Evolutionary conservation across 2,888 invertebrate species (phyloP).

Genomic region (Anaspis maculata): DNA sequence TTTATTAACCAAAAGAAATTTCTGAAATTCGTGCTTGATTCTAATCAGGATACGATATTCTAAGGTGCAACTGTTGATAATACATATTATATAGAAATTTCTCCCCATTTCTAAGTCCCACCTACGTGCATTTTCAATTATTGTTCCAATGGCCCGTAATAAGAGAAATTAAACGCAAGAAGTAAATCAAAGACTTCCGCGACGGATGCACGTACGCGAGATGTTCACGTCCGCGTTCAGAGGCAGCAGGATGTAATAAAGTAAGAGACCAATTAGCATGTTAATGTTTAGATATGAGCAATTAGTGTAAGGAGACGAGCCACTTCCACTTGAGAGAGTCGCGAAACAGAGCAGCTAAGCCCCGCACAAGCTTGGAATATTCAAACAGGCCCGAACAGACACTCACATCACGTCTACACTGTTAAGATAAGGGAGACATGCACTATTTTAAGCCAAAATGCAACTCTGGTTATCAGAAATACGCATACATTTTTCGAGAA

Average conservation of each 20-base stretch:
- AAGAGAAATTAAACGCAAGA: neutral
- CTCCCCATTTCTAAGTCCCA: no score
- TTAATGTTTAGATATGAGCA: conserved; percentile 42
- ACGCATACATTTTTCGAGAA: no score
- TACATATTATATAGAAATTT: no score
- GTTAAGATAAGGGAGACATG: conserved; percentile 37
- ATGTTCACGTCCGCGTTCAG: conserved; percentile 28
- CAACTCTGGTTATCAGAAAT: no score
- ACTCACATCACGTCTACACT: conserved; percentile 41
- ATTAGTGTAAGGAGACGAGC: conserved; percentile 39
- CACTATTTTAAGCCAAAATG: conserved; percentile 1
- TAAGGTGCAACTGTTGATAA: no score
- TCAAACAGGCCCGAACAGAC: conserved; percentile 42
- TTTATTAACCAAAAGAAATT: no score
- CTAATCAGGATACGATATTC: no score
- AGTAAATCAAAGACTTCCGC: conserved; percentile 11
- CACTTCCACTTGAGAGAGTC: conserved; percentile 30
- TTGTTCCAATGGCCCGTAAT: no score
- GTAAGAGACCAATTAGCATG: conserved; percentile 39
- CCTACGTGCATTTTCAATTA: no score
- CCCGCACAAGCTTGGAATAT: conserved; percentile 44
- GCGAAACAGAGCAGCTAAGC: conserved; percentile 25
- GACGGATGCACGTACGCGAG: conserved; percentile 21
- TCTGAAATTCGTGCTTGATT: no score
- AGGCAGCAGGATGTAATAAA: conserved; percentile 31